Percentiles rank a stretch among this genome's conserved stretches.
Conservation (phyloP, 2,888 invertebrate genomes). For the Lucinisca nassula region DNA sequence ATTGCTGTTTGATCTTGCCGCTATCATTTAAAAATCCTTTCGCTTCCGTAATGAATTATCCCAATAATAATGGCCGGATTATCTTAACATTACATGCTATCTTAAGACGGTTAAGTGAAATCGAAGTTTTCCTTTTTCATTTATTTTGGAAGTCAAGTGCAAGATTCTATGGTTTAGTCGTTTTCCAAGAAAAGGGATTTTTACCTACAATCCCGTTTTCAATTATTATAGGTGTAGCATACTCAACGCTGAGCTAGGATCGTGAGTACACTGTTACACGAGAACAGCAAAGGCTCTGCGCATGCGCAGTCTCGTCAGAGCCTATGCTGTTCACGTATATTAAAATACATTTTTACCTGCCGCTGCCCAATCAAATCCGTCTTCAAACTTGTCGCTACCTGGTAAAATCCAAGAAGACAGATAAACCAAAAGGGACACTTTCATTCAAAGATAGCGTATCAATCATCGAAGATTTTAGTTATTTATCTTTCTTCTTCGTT, state of each 20-base stretch:
- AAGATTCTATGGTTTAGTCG: too few relatives aligned
- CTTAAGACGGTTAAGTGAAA: not conserved
- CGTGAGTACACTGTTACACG: too few relatives aligned
- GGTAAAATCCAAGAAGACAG: not conserved
- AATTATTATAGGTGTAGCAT: too few relatives aligned
- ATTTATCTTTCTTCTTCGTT: not conserved
- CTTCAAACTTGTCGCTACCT: not conserved
- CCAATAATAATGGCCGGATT: not conserved
- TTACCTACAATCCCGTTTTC: too few relatives aligned
- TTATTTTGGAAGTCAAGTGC: not conserved
- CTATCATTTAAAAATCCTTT: not conserved
- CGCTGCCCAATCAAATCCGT: too few relatives aligned
- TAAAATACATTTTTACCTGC: too few relatives aligned
- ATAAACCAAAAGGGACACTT: not conserved
- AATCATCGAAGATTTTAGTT: not conserved
- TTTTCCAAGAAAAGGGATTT: too few relatives aligned
- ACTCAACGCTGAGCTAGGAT: too few relatives aligned
- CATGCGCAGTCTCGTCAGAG: not conserved
- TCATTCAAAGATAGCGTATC: not conserved
- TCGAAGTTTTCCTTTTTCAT: not conserved
- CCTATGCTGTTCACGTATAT: not conserved
- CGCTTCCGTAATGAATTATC: not conserved
- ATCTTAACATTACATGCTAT: not conserved
- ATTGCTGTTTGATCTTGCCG: not conserved
- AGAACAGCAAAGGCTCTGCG: not conserved